Conservation (phyloP, 2,797 vertebrate species). For the Peromyscus melanophrys region DNA sequence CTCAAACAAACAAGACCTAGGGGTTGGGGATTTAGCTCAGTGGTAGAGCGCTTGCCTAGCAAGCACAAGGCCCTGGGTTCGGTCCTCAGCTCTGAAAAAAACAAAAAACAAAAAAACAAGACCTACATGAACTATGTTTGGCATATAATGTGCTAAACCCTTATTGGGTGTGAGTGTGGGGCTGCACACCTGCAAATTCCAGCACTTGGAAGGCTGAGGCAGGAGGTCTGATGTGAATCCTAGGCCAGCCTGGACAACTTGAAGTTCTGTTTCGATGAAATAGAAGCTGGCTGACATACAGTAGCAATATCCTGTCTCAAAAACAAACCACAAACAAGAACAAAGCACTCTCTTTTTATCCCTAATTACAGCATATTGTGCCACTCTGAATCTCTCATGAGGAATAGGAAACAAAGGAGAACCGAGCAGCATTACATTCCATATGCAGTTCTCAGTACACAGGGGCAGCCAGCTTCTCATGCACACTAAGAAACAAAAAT, state of each 20-base stretch:
- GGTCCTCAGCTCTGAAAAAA: no score
- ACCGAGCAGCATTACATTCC: no score
- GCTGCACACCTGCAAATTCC: neutral
- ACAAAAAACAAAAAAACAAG: neutral
- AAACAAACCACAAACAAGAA: neutral
- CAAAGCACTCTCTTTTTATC: neutral
- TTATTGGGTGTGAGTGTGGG: neutral
- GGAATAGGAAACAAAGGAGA: neutral
- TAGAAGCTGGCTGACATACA: neutral
- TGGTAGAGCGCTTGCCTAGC: no score
- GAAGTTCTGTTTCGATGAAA: neutral
- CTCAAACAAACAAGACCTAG: neutral
- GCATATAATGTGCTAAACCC: neutral
- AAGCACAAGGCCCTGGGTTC: no score
- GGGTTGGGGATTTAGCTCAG: no score
- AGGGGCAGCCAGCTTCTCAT: slow-evolving; percentile 61
- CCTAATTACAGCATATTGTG: neutral
- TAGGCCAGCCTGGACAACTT: neutral
- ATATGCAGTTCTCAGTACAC: slow-evolving; percentile 49
- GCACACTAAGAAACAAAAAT: slow-evolving; percentile 24
- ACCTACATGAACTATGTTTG: neutral
- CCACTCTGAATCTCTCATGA: neutral
- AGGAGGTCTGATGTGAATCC: neutral
- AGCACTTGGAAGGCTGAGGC: no score
- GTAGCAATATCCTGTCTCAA: neutral